These are phyloP conservation scores for Cephonodes hylas DNA, from an alignment of 2,888 invertebrate species.

Conservation along the genomic window DNA sequence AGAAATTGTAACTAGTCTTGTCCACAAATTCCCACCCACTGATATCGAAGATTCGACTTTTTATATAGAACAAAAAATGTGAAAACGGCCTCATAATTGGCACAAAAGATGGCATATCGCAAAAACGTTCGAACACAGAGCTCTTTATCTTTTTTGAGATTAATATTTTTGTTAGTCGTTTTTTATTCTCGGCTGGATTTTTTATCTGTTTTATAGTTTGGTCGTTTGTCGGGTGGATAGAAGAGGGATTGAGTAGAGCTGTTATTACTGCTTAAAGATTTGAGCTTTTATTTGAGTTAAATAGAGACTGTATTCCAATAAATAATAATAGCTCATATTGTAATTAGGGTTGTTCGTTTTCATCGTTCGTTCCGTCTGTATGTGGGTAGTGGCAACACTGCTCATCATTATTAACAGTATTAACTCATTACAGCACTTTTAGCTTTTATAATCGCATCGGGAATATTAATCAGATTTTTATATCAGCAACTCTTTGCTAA, in stretches of 20 bases:
- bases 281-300: background rate
- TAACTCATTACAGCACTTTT: too few species aligned
- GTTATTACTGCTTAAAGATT: background rate
- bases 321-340: too few species aligned
- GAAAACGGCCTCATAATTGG: conserved; percentile 69
- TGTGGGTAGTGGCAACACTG: too few species aligned
- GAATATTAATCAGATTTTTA: too few species aligned
- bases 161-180: conserved; percentile 66
- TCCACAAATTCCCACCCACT: conserved; percentile 66
- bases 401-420: too few species aligned
- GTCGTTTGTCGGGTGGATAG: conserved; percentile 40
- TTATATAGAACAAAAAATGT: conserved; percentile 46
- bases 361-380: too few species aligned
- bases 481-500: too few species aligned
- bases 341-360: too few species aligned
- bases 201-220: conserved; percentile 61
- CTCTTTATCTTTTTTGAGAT: conserved; percentile 69
- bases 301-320: background rate
- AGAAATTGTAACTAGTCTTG: conserved; percentile 28
- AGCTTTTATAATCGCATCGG: too few species aligned
- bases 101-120: conserved; percentile 74
- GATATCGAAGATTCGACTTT: conserved; percentile 43
- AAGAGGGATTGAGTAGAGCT: conserved; percentile 42
- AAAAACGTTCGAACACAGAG: conserved; percentile 59
- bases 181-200: conserved; percentile 61